These are phyloP conservation scores for Diorhabda elongata DNA, from an alignment of 1,140 invertebrate genomes.

Conservation along the genomic window DNA sequence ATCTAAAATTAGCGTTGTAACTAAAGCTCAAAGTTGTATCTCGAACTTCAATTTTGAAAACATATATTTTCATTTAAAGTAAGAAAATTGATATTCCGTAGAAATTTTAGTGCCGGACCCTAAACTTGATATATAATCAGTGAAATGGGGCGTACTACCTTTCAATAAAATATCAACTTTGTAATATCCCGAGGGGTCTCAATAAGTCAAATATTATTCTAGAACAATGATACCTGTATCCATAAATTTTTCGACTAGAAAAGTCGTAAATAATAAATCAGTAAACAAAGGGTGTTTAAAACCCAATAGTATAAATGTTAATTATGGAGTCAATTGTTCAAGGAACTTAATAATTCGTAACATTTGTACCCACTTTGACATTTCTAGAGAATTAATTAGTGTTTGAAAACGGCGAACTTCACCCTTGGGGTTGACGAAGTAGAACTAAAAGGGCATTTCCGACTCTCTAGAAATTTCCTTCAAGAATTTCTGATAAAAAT, in stretches of 20 bases:
- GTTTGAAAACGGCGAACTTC: conserved; percentile 4
- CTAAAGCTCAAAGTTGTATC: no score
- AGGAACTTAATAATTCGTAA: conserved; percentile 1
- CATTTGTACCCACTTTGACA: conserved; percentile 8
- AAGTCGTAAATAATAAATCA: not conserved
- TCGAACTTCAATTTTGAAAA: no score
- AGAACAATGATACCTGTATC: no score
- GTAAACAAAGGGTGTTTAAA: not conserved
- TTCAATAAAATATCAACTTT: no score
- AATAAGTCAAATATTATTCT: no score
- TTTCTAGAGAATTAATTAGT: conserved; percentile 11
- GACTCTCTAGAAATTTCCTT: not conserved
- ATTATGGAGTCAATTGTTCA: conserved; percentile 7
- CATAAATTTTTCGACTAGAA: not conserved
- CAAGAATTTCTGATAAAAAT: not conserved
- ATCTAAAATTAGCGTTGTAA: no score
- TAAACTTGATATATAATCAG: no score
- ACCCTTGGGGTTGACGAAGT: not conserved
- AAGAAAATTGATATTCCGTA: no score
- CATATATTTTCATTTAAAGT: no score
- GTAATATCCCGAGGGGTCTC: no score
- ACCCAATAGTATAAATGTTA: conserved; percentile 5
- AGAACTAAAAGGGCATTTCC: conserved; percentile 1
- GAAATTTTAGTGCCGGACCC: no score
- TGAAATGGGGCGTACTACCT: no score